These are phyloP conservation scores for Nezara viridula DNA, from an alignment of 2,888 invertebrate genomes.

Conservation along the genomic window DNA sequence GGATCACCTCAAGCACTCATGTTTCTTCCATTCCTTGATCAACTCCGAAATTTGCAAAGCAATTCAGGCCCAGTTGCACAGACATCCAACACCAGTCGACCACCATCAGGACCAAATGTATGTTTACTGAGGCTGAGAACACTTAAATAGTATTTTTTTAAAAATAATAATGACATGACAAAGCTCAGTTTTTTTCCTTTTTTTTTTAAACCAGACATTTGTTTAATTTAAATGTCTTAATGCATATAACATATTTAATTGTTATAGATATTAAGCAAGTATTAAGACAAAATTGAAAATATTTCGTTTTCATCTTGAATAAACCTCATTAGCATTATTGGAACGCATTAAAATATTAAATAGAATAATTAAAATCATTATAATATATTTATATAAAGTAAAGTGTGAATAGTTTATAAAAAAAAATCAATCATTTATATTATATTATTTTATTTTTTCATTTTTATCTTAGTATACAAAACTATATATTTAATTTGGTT, in stretches of 20 bases:
- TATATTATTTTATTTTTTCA: neutral
- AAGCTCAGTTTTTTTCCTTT: neutral
- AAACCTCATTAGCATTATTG: too few species aligned
- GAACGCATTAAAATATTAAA: too few species aligned
- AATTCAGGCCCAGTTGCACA: slow-evolving; percentile 61
- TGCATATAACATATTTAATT: neutral
- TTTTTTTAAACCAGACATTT: neutral
- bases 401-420: neutral
- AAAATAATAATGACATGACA: too few species aligned
- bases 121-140: slow-evolving; percentile 13
- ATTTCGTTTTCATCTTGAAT: too few species aligned
- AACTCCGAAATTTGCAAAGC: slow-evolving; percentile 70
- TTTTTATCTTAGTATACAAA: neutral
- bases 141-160: neutral
- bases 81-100: slow-evolving; percentile 68
- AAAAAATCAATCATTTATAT: neutral
- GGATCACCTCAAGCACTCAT: slow-evolving; percentile 76
- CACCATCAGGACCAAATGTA: slow-evolving; percentile 65
- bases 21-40: slow-evolving; percentile 81
- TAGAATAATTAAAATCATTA: too few species aligned
- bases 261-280: neutral
- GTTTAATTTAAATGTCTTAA: neutral
- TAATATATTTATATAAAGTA: neutral
- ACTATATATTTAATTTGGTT: neutral
- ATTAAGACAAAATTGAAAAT: neutral